A percentile compares a stretch with the other conserved stretches of the same genome.
Evolutionary conservation across 2,113 vertebrate species (phyloP).

Genomic region (Vireo altiloquus): DNA sequence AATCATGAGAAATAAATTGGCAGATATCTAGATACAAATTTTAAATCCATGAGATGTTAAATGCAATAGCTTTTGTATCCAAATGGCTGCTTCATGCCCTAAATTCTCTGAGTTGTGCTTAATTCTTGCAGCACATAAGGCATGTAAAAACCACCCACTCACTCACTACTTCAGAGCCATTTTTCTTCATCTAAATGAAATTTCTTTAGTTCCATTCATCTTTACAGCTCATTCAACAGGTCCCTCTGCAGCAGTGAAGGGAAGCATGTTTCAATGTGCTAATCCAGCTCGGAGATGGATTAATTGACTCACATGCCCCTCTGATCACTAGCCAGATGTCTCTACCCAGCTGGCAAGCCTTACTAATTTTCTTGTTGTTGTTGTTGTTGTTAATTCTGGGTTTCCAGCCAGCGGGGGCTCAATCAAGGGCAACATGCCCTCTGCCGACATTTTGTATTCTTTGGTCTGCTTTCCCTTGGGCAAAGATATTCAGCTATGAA

Average conservation of each 20-base stretch:
- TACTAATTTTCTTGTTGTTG: conserved; percentile 58
- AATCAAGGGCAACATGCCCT: conserved; percentile 61
- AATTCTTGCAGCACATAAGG: conserved; percentile 36
- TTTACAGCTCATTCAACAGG: conserved; percentile 49
- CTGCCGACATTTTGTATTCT: conserved; percentile 47
- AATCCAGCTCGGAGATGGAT: conserved; percentile 52
- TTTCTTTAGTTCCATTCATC: conserved; percentile 70
- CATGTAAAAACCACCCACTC: conserved; percentile 45
- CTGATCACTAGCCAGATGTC: conserved; percentile 73
- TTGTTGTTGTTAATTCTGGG: conserved; percentile 54
- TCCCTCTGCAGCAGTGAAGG: conserved; percentile 43
- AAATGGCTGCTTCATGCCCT: not conserved
- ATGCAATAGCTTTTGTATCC: not conserved
- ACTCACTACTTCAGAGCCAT: conserved; percentile 50
- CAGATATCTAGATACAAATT: not conserved
- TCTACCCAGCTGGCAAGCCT: conserved; percentile 66
- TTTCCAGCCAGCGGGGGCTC: conserved; percentile 67
- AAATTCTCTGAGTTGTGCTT: conserved; percentile 26
- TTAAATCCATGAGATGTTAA: not conserved
- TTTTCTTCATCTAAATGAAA: conserved; percentile 63
- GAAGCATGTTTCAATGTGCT: conserved; percentile 58
- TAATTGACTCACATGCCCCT: conserved; percentile 47
- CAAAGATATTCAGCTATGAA: conserved; percentile 37
- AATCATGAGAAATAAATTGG: not conserved
- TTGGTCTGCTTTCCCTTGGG: conserved; percentile 39